Conservation (phyloP, 2,113 vertebrate species). For the Microcebus jonahi region DNA sequence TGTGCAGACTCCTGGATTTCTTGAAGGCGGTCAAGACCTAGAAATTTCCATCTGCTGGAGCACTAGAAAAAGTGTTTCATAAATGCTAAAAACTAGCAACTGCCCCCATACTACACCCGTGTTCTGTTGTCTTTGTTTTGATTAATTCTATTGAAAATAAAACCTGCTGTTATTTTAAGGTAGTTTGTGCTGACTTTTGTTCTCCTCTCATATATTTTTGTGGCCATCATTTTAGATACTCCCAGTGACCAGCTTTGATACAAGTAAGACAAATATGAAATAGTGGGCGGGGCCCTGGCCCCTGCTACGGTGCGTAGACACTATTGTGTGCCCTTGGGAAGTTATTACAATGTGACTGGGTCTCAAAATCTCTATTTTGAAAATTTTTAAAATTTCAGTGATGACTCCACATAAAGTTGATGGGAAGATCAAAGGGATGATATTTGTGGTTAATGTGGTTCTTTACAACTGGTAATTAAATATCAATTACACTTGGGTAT, state of each 20-base stretch:
- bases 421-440: background rate
- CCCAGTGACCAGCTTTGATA: background rate
- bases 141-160: background rate
- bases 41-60: background rate
- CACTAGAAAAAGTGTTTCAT: background rate
- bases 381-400: background rate
- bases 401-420: background rate
- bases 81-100: background rate
- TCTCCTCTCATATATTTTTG: background rate
- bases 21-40: background rate
- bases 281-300: rapidly evolving
- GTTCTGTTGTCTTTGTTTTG: background rate
- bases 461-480: background rate
- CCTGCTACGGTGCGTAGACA: background rate
- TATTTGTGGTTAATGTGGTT: background rate
- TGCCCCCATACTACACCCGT: too few species aligned
- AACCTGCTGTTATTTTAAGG: background rate
- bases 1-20: background rate
- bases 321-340: background rate
- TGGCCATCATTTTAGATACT: background rate
- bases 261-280: background rate
- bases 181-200: background rate
- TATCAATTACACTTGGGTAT: background rate
- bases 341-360: background rate
- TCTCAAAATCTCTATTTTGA: background rate